Base-by-base conservation (phyloP, 2,888 invertebrate genomes). In the Cyaniris semiargus region DNA sequence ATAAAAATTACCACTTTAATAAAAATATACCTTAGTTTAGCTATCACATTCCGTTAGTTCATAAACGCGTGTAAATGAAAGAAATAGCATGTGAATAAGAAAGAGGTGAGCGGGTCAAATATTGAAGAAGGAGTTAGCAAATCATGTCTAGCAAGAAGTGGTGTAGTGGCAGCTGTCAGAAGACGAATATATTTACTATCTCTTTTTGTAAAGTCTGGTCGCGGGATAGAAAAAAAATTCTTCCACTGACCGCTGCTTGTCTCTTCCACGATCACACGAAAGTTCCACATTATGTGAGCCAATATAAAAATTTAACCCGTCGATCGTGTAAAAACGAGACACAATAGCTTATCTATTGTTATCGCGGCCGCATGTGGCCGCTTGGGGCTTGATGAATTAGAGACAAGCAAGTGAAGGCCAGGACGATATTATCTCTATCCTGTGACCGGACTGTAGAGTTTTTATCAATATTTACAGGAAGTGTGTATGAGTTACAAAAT, bases 31-130 rank as follows among this genome's bases (percentile, higher is more conserved):
- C 10, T 38, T 44, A 72, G 27, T 66, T 38, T 21, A 72, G 10
- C 38, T 21, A 38, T 71, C 66, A 72, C 38, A 38, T 38, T 38
- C 72, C 72, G 44, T 72, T 44, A 72, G 31, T 44, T n/a, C n/a
- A 21, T 21, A 15, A 1, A 38, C 38, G n/a, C 71, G n/a, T 10
- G 34, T 18, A n/a, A 21, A 58, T 10, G 3, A 58, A 58, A 7
- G 21, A 58, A 21, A 58, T 21, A 58, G 58, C 58, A 58, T 58
- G 58, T 21, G 23, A 66, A 8, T 58, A 8, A 58, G 21, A 58
- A 58, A 58, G 58, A 58, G 58, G 8, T n/a, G 8, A 58, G 60
- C 4, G 13, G 18, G 66, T 66, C 27, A 27, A 66, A 66, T 23
- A 13, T 6, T 21, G 27, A 6, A 66, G 27, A 66, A 66, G 31